Conservation (phyloP, 1,140 invertebrate genomes). For the Calliopsis andreniformis region DNA sequence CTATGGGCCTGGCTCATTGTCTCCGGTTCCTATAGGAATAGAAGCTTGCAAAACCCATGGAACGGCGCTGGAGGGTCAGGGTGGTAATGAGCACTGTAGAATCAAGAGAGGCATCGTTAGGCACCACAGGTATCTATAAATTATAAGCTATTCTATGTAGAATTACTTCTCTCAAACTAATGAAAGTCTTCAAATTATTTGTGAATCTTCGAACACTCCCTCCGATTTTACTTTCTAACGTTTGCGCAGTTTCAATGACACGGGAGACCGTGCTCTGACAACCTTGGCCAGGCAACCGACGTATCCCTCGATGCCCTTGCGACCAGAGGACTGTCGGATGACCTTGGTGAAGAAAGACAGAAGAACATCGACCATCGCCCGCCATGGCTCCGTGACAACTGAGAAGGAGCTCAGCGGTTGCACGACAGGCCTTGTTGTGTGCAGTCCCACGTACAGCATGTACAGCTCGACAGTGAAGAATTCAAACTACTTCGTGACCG, state of each 20-base stretch:
- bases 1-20: conserved; percentile 78
- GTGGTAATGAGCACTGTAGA: conserved; percentile 77
- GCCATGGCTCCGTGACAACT: conserved; percentile 72
- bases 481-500: conserved; percentile 77
- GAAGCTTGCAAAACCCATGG: conserved; percentile 80
- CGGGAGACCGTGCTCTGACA: conserved; percentile 77
- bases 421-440: conserved; percentile 61
- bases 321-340: conserved; percentile 77
- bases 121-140: conserved; percentile 77
- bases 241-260: conserved; percentile 78
- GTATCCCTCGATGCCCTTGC: conserved; percentile 79
- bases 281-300: conserved; percentile 78
- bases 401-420: conserved; percentile 69
- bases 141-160: too few species aligned
- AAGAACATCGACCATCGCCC: conserved; percentile 64
- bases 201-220: conserved; percentile 25
- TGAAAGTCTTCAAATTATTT: neutral
- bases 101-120: conserved; percentile 81
- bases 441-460: conserved; percentile 79
- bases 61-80: conserved; percentile 75
- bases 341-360: conserved; percentile 74
- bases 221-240: conserved; percentile 53
- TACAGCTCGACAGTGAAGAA: conserved; percentile 75
- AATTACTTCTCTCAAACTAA: too few species aligned
- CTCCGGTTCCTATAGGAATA: conserved; percentile 76